Conservation (phyloP, 1,140 invertebrate species). For the Mercenaria mercenaria region DNA sequence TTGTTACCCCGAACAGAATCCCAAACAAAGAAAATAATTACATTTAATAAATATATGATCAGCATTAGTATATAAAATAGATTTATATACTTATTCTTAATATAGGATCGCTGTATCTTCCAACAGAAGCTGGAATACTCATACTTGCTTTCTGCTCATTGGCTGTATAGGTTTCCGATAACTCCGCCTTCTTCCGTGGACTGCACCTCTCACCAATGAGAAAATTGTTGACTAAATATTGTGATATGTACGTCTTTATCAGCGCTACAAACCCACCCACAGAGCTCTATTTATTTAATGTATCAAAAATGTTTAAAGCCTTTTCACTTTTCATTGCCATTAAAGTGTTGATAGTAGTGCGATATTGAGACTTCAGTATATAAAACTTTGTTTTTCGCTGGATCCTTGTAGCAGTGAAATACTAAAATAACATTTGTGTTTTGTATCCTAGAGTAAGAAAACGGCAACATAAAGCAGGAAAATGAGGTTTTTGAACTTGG, state of each 20-base stretch:
- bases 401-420: neutral
- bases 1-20: no score
- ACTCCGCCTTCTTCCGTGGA: neutral
- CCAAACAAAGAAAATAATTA: no score
- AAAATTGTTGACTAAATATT: constrained; percentile 38
- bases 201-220: neutral
- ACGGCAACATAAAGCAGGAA: neutral
- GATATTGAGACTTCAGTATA: neutral
- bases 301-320: constrained; percentile 39
- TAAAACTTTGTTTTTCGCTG: neutral
- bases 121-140: no score
- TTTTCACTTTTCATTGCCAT: constrained; percentile 56
- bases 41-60: no score
- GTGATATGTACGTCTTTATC: constrained; percentile 30
- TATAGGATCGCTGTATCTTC: neutral
- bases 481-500: neutral
- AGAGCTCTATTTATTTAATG: constrained; percentile 59
- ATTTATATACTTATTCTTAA: no score
- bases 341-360: neutral
- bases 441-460: neutral
- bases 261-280: constrained; percentile 10
- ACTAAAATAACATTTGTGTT: neutral
- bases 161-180: neutral
- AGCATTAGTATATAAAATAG: no score
- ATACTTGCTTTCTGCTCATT: neutral